phyloP scores from a whole-genome alignment of 2,797 vertebrate genomes.

The Notolabrus celidotus region DNA sequence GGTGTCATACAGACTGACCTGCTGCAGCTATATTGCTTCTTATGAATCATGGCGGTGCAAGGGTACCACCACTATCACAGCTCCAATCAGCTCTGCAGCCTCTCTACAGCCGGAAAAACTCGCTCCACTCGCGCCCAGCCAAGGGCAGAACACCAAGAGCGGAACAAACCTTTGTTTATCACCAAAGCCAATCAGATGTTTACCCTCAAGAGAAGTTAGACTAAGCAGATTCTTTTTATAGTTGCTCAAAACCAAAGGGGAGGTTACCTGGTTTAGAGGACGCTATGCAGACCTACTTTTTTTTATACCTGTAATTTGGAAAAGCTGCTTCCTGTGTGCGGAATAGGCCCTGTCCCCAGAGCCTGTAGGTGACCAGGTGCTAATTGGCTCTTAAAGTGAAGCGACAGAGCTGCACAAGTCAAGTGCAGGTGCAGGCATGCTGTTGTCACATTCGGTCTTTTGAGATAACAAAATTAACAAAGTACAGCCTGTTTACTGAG shows the following conservation, averaged over 20 bases:
- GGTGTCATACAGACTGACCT: constrained; percentile 57
- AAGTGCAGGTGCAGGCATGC: constrained; percentile 57
- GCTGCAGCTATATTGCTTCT: constrained; percentile 49
- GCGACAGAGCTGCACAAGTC: constrained; percentile 67
- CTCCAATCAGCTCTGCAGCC: constrained; percentile 42
- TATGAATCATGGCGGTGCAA: constrained; percentile 59
- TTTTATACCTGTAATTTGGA: constrained; percentile 74
- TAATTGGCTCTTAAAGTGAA: constrained; percentile 80
- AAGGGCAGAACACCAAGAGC: constrained; percentile 75
- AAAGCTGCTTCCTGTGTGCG: constrained; percentile 55
- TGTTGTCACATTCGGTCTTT: constrained; percentile 58
- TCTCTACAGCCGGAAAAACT: constrained; percentile 26
- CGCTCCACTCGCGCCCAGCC: constrained; percentile 43
- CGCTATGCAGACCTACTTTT: constrained; percentile 57
- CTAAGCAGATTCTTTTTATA: constrained; percentile 68
- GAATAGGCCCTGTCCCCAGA: constrained; percentile 54
- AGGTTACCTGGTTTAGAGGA: constrained; percentile 47
- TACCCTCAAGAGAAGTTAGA: constrained; percentile 44
- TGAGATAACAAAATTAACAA: constrained; percentile 58
- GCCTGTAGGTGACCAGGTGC: constrained; percentile 71
- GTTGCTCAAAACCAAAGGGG: constrained; percentile 43
- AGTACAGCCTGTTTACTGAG: constrained; percentile 62
- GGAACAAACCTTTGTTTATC: constrained; percentile 76
- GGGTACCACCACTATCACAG: constrained; percentile 38
- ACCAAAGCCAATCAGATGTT: constrained; percentile 67